Base-by-base conservation (phyloP, 2,888 invertebrate genomes). In the Oxystoma pomonae region DNA sequence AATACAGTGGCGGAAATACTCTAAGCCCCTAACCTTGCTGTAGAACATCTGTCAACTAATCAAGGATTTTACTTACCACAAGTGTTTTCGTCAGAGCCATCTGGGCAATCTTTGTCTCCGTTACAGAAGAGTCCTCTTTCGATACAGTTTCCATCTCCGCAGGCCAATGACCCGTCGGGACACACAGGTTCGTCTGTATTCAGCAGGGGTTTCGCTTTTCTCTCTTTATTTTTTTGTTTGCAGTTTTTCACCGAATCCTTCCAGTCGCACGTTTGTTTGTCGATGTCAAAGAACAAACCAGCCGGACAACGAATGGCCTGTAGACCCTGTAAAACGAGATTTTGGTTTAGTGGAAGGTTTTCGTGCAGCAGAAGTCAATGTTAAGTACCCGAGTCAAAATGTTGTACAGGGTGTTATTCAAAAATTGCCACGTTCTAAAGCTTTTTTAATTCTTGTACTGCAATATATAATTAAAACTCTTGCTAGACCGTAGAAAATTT, bases 231-330 rank as follows among this genome's bases (percentile, higher is more conserved):
- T 84, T 94, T 94, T 73, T 90, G 78, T 77, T 93, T 93, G 83
- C 95, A 96, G 81, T 94, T 95, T 80, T 92, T 93, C n/a, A 95
- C 95, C 1, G 94, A 87, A 68, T 90, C 92, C 79, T 92, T 95
- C 95, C 95, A 96, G 78, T 95, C 94, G 77, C 95, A 96, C 1
- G 95, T 95, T 81, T 96, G 95, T 80, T 94, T 94, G 78, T 95
- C 95, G 76, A 95, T 94, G 80, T 96, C 95, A 82, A 96, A 96
- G 82, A 86, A 94, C 72, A 96, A 83, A 81, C 95, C 94, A 62
- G 95, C 93, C 53, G 95, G 95, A 78, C 95, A 95, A 80, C 94
- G 89, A 76, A 95, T 92, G 21, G 94, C 94, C 87, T 94, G 94
- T 59, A 95, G 88, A 77, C 94, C 94, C 91, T 92, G 81, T 69